Evolutionary conservation across 2,113 vertebrate genomes (phyloP).

Genomic region (Scomber japonicus): DNA sequence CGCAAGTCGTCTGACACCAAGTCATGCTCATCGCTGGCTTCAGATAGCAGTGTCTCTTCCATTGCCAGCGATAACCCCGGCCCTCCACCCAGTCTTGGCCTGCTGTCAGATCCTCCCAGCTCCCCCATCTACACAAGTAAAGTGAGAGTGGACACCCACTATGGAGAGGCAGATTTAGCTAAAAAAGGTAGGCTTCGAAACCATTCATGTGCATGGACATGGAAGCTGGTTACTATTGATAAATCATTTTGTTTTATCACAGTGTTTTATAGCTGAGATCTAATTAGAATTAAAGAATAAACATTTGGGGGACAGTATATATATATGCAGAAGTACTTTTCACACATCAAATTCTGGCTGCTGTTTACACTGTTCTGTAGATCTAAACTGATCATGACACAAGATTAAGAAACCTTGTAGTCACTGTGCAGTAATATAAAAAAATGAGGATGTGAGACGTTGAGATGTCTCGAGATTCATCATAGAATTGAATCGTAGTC

Average conservation of each 20-base stretch:
- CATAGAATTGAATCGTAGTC: too few species aligned
- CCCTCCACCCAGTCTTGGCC: slow-evolving; percentile 82
- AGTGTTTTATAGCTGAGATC: not conserved
- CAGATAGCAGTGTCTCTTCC: slow-evolving; percentile 92
- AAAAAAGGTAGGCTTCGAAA: slow-evolving; percentile 77
- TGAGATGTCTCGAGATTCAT: too few species aligned
- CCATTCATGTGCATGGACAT: not conserved
- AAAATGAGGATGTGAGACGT: too few species aligned
- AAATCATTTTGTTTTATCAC: not conserved
- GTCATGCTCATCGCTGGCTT: slow-evolving; percentile 94
- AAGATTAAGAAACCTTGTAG: too few species aligned
- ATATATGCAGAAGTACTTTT: too few species aligned
- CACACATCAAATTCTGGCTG: not conserved
- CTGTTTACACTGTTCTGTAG: too few species aligned
- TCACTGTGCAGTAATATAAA: too few species aligned
- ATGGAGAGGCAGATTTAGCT: slow-evolving; percentile 77
- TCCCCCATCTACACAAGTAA: slow-evolving; percentile 89
- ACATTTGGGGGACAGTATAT: not conserved
- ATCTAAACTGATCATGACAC: not conserved
- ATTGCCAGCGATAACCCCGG: slow-evolving; percentile 86
- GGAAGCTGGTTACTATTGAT: not conserved
- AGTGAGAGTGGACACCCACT: slow-evolving; percentile 85
- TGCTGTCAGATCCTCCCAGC: slow-evolving; percentile 81
- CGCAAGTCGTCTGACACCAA: slow-evolving; percentile 91
- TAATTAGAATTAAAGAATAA: not conserved